Evolutionary conservation across 2,113 vertebrate genomes (phyloP).

Genomic region (Epinephelus cyanopodus): DNA sequence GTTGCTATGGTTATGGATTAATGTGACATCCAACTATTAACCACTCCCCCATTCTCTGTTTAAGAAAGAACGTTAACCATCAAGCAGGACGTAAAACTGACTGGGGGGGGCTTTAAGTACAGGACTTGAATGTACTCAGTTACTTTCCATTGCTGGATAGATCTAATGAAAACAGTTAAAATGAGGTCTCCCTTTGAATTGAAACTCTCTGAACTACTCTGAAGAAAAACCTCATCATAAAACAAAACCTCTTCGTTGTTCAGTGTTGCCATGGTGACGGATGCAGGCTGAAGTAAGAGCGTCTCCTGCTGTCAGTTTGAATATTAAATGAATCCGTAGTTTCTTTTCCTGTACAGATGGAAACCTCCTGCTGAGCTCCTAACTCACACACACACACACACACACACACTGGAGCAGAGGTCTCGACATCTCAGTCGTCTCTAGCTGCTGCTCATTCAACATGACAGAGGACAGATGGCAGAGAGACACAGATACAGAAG

Average conservation of each 20-base stretch:
- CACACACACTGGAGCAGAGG: neutral
- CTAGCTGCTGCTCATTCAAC: constrained; percentile 61
- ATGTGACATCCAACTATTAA: no score
- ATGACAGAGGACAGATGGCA: constrained; percentile 69
- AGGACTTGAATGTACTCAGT: no score
- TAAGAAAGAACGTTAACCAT: no score
- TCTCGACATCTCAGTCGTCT: constrained; percentile 13
- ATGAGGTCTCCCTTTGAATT: no score
- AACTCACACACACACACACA: constrained; percentile 22
- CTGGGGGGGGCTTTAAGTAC: no score
- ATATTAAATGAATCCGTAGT: constrained; percentile 42
- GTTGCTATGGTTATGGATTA: no score
- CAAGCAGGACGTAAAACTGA: no score
- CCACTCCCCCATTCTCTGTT: no score
- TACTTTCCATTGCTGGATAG: no score
- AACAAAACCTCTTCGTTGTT: neutral
- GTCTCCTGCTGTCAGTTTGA: constrained; percentile 29
- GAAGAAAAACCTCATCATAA: neutral
- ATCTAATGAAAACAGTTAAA: no score
- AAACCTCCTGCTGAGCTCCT: constrained; percentile 34
- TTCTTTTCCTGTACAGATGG: constrained; percentile 43
- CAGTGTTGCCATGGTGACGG: constrained; percentile 18
- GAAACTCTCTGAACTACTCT: neutral
- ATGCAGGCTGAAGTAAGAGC: constrained; percentile 29
- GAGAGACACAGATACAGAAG: constrained; percentile 18